Evolutionary conservation across 2,113 vertebrate species (phyloP).

Genomic region (Dermatemys mawii): DNA sequence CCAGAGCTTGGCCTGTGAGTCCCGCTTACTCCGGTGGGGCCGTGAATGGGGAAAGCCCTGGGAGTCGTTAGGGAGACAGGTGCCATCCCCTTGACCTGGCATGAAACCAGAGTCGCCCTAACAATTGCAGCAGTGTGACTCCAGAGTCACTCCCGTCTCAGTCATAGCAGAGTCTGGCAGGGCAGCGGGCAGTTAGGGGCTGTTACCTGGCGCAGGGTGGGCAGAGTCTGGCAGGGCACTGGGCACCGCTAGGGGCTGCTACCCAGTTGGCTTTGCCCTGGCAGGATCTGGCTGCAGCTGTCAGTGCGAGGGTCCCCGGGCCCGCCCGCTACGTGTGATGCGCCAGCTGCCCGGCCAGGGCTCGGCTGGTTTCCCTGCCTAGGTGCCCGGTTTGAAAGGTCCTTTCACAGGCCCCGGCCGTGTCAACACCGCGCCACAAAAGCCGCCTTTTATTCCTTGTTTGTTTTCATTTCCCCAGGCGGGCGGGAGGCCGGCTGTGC

Average conservation of each 20-base stretch:
- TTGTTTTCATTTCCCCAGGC: slow-evolving; percentile 73
- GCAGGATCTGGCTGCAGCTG: background rate
- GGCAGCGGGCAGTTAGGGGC: too few species aligned
- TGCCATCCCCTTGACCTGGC: background rate
- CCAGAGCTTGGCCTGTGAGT: background rate
- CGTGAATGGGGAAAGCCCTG: background rate
- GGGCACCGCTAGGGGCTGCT: too few species aligned
- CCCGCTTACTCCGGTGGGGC: background rate
- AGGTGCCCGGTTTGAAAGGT: slow-evolving; percentile 26
- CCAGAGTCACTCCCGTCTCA: background rate
- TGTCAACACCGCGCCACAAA: slow-evolving; percentile 69
- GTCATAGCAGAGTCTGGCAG: too few species aligned
- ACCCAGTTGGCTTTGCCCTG: background rate
- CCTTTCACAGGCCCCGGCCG: slow-evolving; percentile 69
- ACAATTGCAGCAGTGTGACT: background rate
- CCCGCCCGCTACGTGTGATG: background rate
- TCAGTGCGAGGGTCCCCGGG: too few species aligned
- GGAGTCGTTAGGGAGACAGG: background rate
- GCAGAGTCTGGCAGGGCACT: too few species aligned
- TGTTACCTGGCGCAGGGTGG: too few species aligned
- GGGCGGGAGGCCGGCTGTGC: slow-evolving; percentile 35
- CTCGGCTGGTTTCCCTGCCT: background rate
- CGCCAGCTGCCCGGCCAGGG: background rate
- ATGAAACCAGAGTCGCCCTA: background rate
- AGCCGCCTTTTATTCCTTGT: slow-evolving; percentile 73